Conservation (phyloP, 2,797 vertebrate genomes). For the Sebastes vulpes region DNA sequence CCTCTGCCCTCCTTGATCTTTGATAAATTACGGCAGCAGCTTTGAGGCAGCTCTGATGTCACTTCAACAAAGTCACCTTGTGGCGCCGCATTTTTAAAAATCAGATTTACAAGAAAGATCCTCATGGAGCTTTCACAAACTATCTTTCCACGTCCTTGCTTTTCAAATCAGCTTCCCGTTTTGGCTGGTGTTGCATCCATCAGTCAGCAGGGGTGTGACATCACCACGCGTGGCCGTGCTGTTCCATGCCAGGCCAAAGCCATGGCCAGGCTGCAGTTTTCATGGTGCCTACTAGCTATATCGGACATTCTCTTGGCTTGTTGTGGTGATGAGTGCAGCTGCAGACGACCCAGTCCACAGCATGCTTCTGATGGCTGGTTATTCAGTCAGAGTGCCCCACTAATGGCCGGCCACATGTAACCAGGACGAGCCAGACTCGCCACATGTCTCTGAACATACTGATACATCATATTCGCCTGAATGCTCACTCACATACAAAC, state of each 20-base stretch:
- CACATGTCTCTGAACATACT: constrained; percentile 31
- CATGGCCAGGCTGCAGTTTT: constrained; percentile 61
- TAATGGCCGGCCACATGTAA: constrained; percentile 52
- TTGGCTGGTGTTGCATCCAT: constrained; percentile 48
- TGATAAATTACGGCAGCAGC: not conserved
- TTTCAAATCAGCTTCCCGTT: constrained; percentile 23
- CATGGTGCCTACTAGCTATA: constrained; percentile 63
- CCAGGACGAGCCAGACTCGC: constrained; percentile 19
- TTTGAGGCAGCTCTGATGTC: not conserved
- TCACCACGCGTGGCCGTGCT: constrained; percentile 38
- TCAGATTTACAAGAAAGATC: constrained; percentile 12
- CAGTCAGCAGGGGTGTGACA: constrained; percentile 67
- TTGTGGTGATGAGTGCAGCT: constrained; percentile 58
- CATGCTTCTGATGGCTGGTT: constrained; percentile 47
- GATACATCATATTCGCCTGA: not conserved
- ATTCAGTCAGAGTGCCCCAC: constrained; percentile 37
- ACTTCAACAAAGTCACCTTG: constrained; percentile 1
- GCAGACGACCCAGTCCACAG: constrained; percentile 71
- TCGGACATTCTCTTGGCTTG: constrained; percentile 62
- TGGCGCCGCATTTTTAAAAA: not conserved
- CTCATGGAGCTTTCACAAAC: not conserved
- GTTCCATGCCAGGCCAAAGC: constrained; percentile 33
- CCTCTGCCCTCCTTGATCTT: constrained; percentile 15
- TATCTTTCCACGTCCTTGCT: not conserved
- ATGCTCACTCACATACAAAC: not conserved